Percentiles rank a stretch among this genome's conserved stretches.
phyloP scores from a whole-genome alignment of 2,113 vertebrate species.

The Crotalus tigris region DNA sequence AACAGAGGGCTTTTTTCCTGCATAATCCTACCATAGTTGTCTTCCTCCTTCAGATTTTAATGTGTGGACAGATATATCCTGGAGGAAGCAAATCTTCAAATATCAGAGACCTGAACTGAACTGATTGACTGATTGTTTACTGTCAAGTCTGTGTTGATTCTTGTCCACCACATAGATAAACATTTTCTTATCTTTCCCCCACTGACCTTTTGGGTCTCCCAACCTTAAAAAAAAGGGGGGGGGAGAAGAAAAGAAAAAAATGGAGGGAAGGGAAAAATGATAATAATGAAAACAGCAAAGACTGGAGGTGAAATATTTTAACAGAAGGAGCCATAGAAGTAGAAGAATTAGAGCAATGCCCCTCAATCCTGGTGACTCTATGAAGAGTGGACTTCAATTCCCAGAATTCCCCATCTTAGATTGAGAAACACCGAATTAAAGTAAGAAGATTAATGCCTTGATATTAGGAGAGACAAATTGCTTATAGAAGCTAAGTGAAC shows the following conservation, averaged over 20 bases:
- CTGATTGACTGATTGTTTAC: not conserved
- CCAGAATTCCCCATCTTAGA: not conserved
- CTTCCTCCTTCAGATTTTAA: not conserved
- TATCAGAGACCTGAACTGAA: not conserved
- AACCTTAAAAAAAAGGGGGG: not conserved
- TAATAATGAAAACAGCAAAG: not conserved
- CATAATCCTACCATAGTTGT: not conserved
- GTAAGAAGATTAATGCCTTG: conserved; percentile 27
- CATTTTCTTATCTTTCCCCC: not conserved
- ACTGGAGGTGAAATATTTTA: conserved; percentile 24
- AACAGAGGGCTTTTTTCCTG: not conserved
- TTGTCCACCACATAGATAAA: not conserved
- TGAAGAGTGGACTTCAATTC: not conserved
- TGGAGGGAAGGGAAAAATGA: not conserved
- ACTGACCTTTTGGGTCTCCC: not conserved
- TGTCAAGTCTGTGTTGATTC: not conserved
- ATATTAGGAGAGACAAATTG: conserved; percentile 64
- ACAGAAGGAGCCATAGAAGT: not conserved
- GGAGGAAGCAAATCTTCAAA: not conserved
- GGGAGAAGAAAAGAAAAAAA: not conserved
- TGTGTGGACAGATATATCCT: not conserved
- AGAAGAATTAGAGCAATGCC: not conserved
- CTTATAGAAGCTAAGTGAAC: conserved; percentile 53
- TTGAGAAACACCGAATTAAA: not conserved
- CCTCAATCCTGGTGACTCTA: not conserved